A percentile compares a stretch with the other conserved stretches of the same genome.
These are phyloP conservation scores for Callorhinus ursinus DNA, from an alignment of 2,113 vertebrate species.

Conservation along the genomic window DNA sequence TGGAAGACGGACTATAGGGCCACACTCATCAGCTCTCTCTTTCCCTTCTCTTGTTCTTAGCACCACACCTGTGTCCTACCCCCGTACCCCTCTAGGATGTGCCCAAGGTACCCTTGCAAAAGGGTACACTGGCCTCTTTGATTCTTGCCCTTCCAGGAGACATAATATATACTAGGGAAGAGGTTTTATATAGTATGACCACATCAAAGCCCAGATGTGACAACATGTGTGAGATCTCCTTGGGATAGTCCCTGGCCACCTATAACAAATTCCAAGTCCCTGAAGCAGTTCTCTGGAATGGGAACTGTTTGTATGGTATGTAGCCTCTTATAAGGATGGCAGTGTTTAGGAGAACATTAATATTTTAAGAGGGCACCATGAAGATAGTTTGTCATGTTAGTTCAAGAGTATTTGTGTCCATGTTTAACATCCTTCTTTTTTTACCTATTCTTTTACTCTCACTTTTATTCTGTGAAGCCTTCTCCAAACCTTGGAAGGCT, in stretches of 20 bases:
- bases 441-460: background rate
- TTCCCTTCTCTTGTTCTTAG: background rate
- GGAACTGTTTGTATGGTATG: background rate
- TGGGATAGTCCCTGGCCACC: background rate
- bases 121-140: background rate
- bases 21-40: rapidly evolving
- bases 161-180: rapidly evolving
- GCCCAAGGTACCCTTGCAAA: background rate
- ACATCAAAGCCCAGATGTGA: background rate
- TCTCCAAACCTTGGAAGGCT: background rate
- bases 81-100: background rate
- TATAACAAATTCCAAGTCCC: background rate
- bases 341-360: background rate
- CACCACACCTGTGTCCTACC: background rate
- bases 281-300: background rate
- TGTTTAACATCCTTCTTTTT: background rate
- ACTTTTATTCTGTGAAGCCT: background rate
- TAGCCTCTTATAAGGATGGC: background rate
- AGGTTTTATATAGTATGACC: background rate
- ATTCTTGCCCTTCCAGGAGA: background rate
- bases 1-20: background rate
- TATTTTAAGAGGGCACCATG: background rate
- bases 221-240: background rate
- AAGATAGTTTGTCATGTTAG: background rate
- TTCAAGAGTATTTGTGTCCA: background rate